Conservation (phyloP, 2,888 invertebrate genomes). For the Thysanoteuthis rhombus region DNA sequence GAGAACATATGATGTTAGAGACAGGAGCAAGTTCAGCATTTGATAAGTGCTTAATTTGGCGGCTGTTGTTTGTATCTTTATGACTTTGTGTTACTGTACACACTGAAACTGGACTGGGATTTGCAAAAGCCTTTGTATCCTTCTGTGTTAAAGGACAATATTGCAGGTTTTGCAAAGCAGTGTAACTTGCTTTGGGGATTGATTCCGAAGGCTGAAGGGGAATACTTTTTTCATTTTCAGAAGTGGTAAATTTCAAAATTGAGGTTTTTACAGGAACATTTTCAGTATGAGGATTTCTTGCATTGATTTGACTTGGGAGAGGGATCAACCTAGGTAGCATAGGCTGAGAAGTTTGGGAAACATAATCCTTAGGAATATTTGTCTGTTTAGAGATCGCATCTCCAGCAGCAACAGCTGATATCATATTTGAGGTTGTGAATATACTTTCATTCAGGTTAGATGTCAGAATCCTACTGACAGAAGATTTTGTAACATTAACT, state of each 20-base stretch:
- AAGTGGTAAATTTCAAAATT: neutral
- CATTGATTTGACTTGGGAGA: neutral
- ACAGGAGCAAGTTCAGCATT: neutral
- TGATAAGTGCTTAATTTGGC: neutral
- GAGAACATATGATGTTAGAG: neutral
- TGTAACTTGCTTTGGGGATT: neutral
- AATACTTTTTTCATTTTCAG: neutral
- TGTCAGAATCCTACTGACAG: neutral
- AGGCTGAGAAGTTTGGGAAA: neutral
- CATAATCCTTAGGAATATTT: neutral
- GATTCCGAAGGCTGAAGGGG: neutral
- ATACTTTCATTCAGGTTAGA: neutral
- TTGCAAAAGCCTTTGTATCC: neutral
- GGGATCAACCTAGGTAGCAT: neutral
- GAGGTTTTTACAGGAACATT: neutral
- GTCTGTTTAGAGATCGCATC: neutral
- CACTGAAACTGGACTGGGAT: neutral
- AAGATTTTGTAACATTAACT: neutral
- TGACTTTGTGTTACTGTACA: neutral
- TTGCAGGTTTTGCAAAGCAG: neutral
- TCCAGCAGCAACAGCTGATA: neutral
- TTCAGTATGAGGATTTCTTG: neutral
- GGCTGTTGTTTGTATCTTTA: neutral
- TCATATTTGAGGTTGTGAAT: neutral
- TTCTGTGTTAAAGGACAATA: neutral